Percentiles rank a stretch among this genome's conserved stretches.
These are phyloP conservation scores for Scolanthus callimorphus DNA, from an alignment of 92 coral and sea anemone genomes.

Conservation along the genomic window DNA sequence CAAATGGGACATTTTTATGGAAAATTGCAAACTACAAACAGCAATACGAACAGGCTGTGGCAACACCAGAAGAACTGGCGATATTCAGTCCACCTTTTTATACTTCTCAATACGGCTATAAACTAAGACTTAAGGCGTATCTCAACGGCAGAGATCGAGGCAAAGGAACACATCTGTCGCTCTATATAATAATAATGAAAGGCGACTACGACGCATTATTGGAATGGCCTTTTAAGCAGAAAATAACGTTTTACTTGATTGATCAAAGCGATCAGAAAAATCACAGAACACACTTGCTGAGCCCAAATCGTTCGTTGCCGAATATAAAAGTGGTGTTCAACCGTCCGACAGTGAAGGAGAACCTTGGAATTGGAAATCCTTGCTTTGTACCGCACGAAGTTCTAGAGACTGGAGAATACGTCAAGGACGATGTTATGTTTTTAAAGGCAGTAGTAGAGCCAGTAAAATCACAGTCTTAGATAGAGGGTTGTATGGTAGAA, in stretches of 20 bases:
- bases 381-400: conserved; percentile 94
- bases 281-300: conserved; percentile 87
- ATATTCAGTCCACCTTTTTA: conserved; percentile 96
- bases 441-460: conserved; percentile 87
- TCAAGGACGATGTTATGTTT: conserved; percentile 85
- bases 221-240: conserved; percentile 99
- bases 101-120: conserved; percentile 93
- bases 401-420: conserved; percentile 75
- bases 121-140: conserved; percentile 87
- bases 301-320: conserved; percentile 96
- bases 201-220: conserved; percentile 91
- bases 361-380: conserved; percentile 97
- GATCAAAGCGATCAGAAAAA: conserved; percentile 90
- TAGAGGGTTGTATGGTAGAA: background rate
- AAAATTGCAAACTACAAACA: conserved; percentile 81
- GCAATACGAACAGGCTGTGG: conserved; percentile 77
- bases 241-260: conserved; percentile 85
- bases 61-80: conserved; percentile 86
- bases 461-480: conserved; percentile 13
- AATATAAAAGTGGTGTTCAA: conserved; percentile 96
- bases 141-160: conserved; percentile 97
- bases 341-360: conserved; percentile 87
- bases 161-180: conserved; percentile 83
- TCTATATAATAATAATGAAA: conserved; percentile 94
- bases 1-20: conserved; percentile 89